Base-by-base conservation (phyloP, 2,888 invertebrate genomes). In the Aproaerema taeniolella region DNA sequence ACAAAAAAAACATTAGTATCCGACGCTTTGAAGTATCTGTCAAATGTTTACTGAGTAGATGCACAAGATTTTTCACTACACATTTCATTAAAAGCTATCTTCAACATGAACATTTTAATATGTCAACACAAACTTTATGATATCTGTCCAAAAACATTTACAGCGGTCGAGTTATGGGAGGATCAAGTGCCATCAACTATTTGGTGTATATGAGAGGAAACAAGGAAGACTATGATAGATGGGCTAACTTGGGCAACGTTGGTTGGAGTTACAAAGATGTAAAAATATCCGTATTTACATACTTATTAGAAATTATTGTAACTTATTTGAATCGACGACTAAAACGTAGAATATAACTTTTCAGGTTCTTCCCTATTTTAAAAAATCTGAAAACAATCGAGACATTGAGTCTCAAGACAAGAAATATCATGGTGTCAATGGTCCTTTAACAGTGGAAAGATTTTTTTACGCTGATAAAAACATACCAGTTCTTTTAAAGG, bases 151-250 rank as follows among this genome's bases (percentile, higher is more conserved):
- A 20, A 9, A 26, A 6, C n/a, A 2, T 11, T 75, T 71, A 26
- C 79, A 87, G 89, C 40, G 90, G 90, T 2, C 89, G 88, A 61
- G 90, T 91, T 1, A 89, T 92, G 87, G 92, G 92, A 10, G 92
- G 93, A 2, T 89, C 89, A 1, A 91, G 91, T 49, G 75, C 89
- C 28, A 85, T 90, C 31, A 92, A 92, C 67, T 90, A 89, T 67
- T 83, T 92, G 77, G 90, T 89, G 17, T 91, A 91, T 60, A 89
- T 89, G 61, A 67, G 91, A 65, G 91, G 90, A 26, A 88, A 89
- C 55, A 88, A 83, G 39, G 64, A 76, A 25, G 92, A 92, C 62
- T 93, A 91, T 58, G 89, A 92, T 55, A 81, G 87, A 42, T 93
- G 92, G 92, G 90, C 88, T 2, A 70, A 73, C 9, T 64, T 87